Conservation (phyloP, 2,888 invertebrate species). For the Taenaris catops region DNA sequence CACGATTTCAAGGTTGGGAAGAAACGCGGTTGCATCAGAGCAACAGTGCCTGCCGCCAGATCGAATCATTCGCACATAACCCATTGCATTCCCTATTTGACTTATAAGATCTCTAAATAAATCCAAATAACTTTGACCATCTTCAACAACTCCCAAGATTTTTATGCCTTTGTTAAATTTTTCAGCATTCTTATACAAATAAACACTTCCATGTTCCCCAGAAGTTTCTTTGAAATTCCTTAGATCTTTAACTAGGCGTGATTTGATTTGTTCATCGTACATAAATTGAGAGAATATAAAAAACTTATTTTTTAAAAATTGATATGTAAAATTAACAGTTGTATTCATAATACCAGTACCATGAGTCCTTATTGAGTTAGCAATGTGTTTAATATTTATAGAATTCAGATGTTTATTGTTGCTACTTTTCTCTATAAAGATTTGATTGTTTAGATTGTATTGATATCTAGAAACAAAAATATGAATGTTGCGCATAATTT, state of each 20-base stretch:
- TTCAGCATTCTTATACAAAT: conserved; percentile 94
- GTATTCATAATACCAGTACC: conserved; percentile 98
- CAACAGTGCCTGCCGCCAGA: conserved; percentile 96
- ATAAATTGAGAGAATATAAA: conserved; percentile 97
- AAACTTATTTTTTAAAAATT: conserved; percentile 95
- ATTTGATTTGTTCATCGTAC: conserved; percentile 98
- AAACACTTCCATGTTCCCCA: conserved; percentile 82
- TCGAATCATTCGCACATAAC: conserved; percentile 95
- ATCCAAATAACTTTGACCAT: conserved; percentile 94
- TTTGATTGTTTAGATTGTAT: conserved; percentile 97
- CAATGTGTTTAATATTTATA: conserved; percentile 96
- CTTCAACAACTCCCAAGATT: conserved; percentile 89
- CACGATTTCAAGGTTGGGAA: conserved; percentile 87
- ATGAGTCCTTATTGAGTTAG: conserved; percentile 97
- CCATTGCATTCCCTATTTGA: conserved; percentile 98
- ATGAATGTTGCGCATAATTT: conserved; percentile 98
- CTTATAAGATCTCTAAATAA: conserved; percentile 95
- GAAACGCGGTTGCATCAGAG: conserved; percentile 93
- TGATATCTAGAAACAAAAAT: conserved; percentile 95
- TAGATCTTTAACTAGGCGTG: conserved; percentile 93
- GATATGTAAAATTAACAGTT: conserved; percentile 95
- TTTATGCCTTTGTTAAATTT: conserved; percentile 95
- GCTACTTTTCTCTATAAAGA: conserved; percentile 95
- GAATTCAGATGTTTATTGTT: conserved; percentile 97
- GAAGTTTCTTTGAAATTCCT: conserved; percentile 89